These are phyloP conservation scores for Leptinotarsa texana DNA, from an alignment of 1,140 invertebrate species.

Conservation along the genomic window DNA sequence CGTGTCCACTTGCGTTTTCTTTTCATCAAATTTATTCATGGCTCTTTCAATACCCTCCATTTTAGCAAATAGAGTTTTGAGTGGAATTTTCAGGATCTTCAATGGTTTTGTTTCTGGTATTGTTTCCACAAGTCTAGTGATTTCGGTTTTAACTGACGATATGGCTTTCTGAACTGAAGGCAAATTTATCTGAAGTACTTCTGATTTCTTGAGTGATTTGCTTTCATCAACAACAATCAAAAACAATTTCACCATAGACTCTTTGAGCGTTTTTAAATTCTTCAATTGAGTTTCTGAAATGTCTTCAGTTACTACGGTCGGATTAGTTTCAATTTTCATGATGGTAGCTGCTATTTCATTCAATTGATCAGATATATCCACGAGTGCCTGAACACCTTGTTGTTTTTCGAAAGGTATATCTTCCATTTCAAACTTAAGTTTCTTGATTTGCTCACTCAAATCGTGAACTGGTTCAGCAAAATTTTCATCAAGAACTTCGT, in stretches of 20 bases:
- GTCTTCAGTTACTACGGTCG: not conserved
- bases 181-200: constrained; percentile 23
- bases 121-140: not conserved
- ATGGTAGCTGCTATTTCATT: not conserved
- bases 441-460: not conserved
- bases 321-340: not conserved
- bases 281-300: not conserved
- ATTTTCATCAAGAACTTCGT: not conserved
- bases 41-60: not conserved
- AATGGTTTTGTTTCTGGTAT: not conserved
- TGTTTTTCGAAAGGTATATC: not conserved
- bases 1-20: not conserved
- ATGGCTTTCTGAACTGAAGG: constrained; percentile 22
- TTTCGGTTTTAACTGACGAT: constrained; percentile 17
- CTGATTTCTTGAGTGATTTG: constrained; percentile 22
- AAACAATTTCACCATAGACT: constrained; percentile 28
- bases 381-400: not conserved
- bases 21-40: not conserved
- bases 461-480: not conserved
- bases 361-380: not conserved
- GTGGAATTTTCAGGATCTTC: not conserved
- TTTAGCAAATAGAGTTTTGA: not conserved
- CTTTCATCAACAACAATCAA: constrained; percentile 28
- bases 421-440: not conserved
- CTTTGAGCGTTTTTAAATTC: constrained; percentile 14